A percentile compares a stretch with the other conserved stretches of the same genome.
These are phyloP conservation scores for Pherbina coryleti DNA, from an alignment of 2,888 invertebrate species.

Conservation along the genomic window DNA sequence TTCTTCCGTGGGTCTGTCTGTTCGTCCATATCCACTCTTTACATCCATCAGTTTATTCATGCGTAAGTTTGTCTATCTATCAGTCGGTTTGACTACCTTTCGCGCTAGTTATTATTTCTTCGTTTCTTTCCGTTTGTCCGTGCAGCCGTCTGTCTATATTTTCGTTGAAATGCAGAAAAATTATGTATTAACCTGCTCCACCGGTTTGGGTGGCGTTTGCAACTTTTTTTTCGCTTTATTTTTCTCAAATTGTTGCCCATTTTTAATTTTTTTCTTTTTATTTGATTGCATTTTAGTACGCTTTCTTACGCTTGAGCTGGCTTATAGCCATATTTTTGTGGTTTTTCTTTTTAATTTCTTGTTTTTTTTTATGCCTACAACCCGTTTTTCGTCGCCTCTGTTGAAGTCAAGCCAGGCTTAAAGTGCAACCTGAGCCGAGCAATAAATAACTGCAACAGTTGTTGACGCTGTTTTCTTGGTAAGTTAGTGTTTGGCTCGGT, in stretches of 20 bases:
- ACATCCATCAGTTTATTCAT: conserved; percentile 5
- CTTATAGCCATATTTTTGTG: conserved; percentile 14
- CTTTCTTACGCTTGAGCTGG: conserved; percentile 22
- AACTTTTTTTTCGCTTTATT: not conserved
- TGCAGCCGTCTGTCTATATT: not conserved
- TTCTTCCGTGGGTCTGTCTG: not conserved
- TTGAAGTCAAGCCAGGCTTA: conserved; percentile 8
- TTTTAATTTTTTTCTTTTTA: not conserved
- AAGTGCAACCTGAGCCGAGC: conserved; percentile 41
- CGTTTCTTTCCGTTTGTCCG: not conserved
- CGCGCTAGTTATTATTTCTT: not conserved
- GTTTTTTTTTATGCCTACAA: conserved; percentile 9
- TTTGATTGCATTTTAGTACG: not conserved
- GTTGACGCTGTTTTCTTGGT: conserved; percentile 34
- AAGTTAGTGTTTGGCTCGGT: conserved; percentile 50
- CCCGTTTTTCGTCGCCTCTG: conserved; percentile 18
- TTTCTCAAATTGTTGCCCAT: not conserved
- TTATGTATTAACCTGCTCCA: conserved; percentile 63
- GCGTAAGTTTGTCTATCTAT: not conserved
- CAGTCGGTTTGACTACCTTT: too few relatives aligned
- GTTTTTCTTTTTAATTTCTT: not conserved
- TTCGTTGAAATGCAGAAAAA: conserved; percentile 25
- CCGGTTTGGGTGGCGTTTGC: conserved; percentile 61
- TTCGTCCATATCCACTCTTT: not conserved
- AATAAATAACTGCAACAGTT: conserved; percentile 44